Base-by-base conservation (phyloP, 23 tunicate genomes). In the Trididemnum miniatum region DNA sequence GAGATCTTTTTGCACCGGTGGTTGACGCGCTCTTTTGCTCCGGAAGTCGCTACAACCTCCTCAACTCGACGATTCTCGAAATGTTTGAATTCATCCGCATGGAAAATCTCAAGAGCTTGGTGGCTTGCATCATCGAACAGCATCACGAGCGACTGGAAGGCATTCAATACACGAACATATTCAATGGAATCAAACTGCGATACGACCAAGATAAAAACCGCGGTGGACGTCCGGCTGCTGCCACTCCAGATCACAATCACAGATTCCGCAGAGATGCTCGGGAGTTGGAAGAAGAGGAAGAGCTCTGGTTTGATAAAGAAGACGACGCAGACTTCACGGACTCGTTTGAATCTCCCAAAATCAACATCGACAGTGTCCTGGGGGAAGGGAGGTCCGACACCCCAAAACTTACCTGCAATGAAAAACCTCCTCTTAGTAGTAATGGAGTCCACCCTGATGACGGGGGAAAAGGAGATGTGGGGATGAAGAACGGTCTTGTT, bases 251-350 rank as follows among this genome's bases (percentile, higher is more conserved):
- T n/a, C 49, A 34, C 31, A 77, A 86, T 30, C 80, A 78, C 60
- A 72, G 98, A 20, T 93, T 78, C 80, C 85, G 90, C n/a, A 67
- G 98, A 30, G 98, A 93, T 81, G 89, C 79, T 0, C 50, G 94
- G 31, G 80, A 88, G 1, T 65, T 81, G 84, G 98, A 93, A 0
- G 98, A 93, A 39, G 93, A 93, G 23, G 98, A 93, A 59, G 98
- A 93, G 75, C 63, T 80, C 75, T 93, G 98, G 98, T 93, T 93
- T 78, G 98, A 91, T 1, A 82, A 89, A 59, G 97, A 91, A 23
- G 97, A 91, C 67, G 97, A 86, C 0, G 90, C 44, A 35, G 75
- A 76, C 20, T 31, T 80, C 28, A 24, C 40, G 5, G 80, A 91
- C 28, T 60, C 91, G 5, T 85, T 87, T 23, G 96, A 91, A 12